A percentile compares a stretch with the other conserved stretches of the same genome.
phyloP scores from a whole-genome alignment of 2,113 vertebrate species.

The Onychostoma macrolepis region DNA sequence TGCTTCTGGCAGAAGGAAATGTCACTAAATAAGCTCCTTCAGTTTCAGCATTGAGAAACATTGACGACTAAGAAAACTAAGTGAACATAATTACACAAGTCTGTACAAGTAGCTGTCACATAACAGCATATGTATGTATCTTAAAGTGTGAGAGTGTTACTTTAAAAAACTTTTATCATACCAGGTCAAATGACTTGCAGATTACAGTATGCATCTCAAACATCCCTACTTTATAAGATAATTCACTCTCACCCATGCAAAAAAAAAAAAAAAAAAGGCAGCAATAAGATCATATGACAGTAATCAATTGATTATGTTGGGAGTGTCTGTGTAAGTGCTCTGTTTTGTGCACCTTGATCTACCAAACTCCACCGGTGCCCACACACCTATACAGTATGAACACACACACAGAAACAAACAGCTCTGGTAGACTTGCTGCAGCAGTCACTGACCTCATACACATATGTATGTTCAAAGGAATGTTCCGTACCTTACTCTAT shows the following conservation, averaged over 20 bases:
- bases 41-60: not conserved
- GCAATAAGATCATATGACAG: not conserved
- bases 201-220: not conserved
- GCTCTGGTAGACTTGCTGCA: not conserved
- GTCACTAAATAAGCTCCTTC: not conserved
- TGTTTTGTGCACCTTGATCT: constrained; percentile 7
- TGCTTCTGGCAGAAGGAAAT: not conserved
- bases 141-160: not conserved
- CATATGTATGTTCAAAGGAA: constrained; percentile 7
- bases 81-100: not conserved
- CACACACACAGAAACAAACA: not conserved
- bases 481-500: not conserved
- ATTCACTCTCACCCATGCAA: not conserved
- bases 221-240: not conserved
- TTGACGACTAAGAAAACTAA: not conserved
- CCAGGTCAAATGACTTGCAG: not conserved
- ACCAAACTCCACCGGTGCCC: not conserved
- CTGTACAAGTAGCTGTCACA: not conserved
- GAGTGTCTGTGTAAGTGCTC: not conserved
- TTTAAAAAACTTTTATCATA: not conserved
- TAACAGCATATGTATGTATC: not conserved
- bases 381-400: not conserved
- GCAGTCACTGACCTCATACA: not conserved
- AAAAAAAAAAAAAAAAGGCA: not conserved
- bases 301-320: not conserved